phyloP scores from a whole-genome alignment of 2,797 vertebrate species.

The Sebastes vulpes region DNA sequence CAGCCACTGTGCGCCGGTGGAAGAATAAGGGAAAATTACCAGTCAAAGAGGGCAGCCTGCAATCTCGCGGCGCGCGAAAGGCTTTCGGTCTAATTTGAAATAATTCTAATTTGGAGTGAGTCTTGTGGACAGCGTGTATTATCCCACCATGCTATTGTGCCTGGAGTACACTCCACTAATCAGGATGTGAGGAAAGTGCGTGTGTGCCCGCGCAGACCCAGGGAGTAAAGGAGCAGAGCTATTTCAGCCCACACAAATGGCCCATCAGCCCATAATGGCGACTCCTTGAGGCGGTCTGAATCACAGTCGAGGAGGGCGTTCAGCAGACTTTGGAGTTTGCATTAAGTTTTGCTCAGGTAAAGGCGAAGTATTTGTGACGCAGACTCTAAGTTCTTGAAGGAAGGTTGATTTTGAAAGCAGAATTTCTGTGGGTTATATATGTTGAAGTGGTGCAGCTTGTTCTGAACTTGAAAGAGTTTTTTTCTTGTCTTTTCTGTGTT shows the following conservation, averaged over 20 bases:
- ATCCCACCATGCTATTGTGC: constrained; percentile 52
- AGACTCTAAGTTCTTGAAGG: background rate
- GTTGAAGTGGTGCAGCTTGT: background rate
- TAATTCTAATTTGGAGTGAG: constrained; percentile 64
- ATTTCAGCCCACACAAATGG: constrained; percentile 58
- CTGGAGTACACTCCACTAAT: constrained; percentile 77
- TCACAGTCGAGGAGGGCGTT: constrained; percentile 14
- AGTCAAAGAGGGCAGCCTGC: constrained; percentile 51
- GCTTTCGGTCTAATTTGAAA: constrained; percentile 64
- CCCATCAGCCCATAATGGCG: constrained; percentile 21
- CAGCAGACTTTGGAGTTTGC: constrained; percentile 20
- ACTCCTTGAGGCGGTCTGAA: constrained; percentile 46
- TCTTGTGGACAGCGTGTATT: constrained; percentile 53
- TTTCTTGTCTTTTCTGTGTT: background rate
- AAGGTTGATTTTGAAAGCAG: constrained; percentile 24
- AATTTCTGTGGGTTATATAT: constrained; percentile 19
- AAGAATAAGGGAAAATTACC: constrained; percentile 68
- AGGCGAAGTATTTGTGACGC: background rate
- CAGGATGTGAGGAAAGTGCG: constrained; percentile 68
- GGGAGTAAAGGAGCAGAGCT: constrained; percentile 15
- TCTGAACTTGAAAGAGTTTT: constrained; percentile 29
- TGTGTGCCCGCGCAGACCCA: constrained; percentile 19
- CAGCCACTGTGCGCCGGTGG: constrained; percentile 19
- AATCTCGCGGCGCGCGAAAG: constrained; percentile 43
- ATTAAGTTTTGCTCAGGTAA: constrained; percentile 10